Percentiles rank a stretch among this genome's conserved stretches.
phyloP scores from a whole-genome alignment of 2,888 invertebrate genomes.

The Tenthredo scrophulariae region DNA sequence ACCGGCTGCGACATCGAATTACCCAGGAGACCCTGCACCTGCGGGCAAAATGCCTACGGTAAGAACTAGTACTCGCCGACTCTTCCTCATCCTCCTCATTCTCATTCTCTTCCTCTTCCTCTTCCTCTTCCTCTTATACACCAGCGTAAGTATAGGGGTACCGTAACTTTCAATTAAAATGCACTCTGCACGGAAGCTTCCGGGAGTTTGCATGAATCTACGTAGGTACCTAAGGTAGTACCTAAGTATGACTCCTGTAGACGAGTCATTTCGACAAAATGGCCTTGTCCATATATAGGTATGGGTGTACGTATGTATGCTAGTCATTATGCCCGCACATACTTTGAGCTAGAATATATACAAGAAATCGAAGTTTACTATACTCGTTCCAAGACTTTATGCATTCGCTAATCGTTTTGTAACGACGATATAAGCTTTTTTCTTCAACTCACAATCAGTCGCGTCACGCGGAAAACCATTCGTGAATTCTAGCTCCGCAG shows the following conservation, averaged over 20 bases:
- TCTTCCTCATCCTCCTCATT: background rate
- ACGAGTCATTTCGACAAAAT: conserved; percentile 39
- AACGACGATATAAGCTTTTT: conserved; percentile 34
- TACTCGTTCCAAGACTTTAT: background rate
- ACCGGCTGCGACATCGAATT: conserved; percentile 87
- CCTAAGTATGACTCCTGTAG: background rate
- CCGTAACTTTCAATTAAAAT: conserved; percentile 50
- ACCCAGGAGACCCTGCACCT: conserved; percentile 84
- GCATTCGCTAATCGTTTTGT: conserved; percentile 49
- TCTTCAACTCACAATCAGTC: background rate
- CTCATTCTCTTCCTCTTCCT: background rate
- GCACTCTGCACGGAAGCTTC: conserved; percentile 42
- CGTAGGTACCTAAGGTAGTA: background rate
- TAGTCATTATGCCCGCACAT: background rate
- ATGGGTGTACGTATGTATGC: background rate
- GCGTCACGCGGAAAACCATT: background rate
- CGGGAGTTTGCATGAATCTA: conserved; percentile 38
- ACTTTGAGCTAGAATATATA: background rate
- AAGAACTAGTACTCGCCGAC: conserved; percentile 9
- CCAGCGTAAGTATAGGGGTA: background rate
- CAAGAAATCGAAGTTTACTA: conserved; percentile 13
- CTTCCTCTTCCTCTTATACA: background rate
- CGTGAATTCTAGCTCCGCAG: background rate
- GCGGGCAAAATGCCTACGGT: conserved; percentile 50
- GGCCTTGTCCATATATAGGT: background rate